Base-by-base conservation (phyloP, 2,888 invertebrate species). In the Camptogramma bilineatum region DNA sequence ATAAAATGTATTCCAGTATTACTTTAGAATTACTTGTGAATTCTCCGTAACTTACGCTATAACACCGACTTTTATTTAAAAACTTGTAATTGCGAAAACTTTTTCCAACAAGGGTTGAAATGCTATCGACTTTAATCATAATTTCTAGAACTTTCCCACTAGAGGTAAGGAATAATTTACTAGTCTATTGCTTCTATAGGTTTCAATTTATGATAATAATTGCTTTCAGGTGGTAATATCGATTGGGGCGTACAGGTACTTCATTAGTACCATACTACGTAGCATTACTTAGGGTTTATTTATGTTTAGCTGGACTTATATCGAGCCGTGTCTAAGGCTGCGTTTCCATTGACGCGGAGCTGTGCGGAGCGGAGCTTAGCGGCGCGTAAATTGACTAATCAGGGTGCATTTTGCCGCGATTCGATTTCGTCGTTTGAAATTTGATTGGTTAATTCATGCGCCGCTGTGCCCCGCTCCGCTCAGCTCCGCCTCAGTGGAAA, bases 1-100 rank as follows among this genome's bases (percentile, higher is more conserved):
- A 39, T 39, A 39, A 39, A 39, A 13, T 39, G 13, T 39, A 39
- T 13, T 39, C 4, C 13, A 34, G 34, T 13, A 39, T 39, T 39
- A 39, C 4, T 39, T 39, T 13, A 39, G 34, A 39, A 39, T 39
- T 39, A 39, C 34, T 39, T 39, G 13, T 39, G 34, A 39, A 39
- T 17, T 16, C 44, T 17, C 16, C 7, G 44, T 44, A 56, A 56
- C 19, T 19, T 55, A 34, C 31, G 48, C 56, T 48, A 16, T 55
- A 47, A 31, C 28, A 39, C 56, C 42, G 21, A 48, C 17, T 24
- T 58, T 58, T 17, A 51, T 51, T 58, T 31, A 16, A 50, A 44
- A 55, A 55, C 54, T 56, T 39, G 21, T 56, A 19, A 56, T 19
- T 48, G 16, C 17, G n/a, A 56, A 47, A 47, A 55, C 47, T 55